A percentile compares a stretch with the other conserved stretches of the same genome.
Evolutionary conservation across 2,797 vertebrate genomes (phyloP).

Genomic region (Lophius americanus): DNA sequence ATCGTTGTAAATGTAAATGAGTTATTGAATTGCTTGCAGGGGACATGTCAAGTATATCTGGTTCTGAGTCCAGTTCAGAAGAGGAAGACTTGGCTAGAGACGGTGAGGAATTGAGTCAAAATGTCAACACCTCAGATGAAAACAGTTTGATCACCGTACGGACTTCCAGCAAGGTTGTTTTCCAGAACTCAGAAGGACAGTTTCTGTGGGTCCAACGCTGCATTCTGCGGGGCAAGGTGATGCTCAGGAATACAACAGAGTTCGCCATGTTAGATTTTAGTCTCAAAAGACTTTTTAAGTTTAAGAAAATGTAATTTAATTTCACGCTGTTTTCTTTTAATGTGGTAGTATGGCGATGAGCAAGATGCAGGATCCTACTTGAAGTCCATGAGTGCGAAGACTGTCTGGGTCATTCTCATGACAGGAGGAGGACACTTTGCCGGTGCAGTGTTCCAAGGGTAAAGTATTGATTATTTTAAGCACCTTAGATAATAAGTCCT

Average conservation of each 20-base stretch:
- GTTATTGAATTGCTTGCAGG: conserved; percentile 72
- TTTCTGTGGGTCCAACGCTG: conserved; percentile 87
- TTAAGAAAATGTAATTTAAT: not conserved
- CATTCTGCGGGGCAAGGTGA: conserved; percentile 83
- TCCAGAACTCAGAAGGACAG: conserved; percentile 86
- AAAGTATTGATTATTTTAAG: conserved; percentile 38
- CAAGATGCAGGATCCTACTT: conserved; percentile 76
- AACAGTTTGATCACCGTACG: not conserved
- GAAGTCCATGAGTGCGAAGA: conserved; percentile 73
- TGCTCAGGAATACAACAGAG: conserved; percentile 6
- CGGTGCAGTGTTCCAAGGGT: conserved; percentile 93
- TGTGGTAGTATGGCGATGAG: conserved; percentile 53
- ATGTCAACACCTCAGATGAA: conserved; percentile 51
- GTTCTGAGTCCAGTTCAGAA: conserved; percentile 85
- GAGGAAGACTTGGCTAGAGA: conserved; percentile 74
- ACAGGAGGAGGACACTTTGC: conserved; percentile 96
- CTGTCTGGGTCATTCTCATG: conserved; percentile 89
- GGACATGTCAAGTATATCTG: conserved; percentile 95
- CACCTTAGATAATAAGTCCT: not conserved
- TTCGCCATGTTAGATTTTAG: not conserved
- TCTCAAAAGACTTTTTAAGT: not conserved
- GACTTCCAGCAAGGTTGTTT: conserved; percentile 81
- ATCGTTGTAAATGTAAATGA: not conserved
- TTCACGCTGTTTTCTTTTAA: conserved; percentile 14
- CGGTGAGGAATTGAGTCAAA: conserved; percentile 41